phyloP scores from a whole-genome alignment of 1,140 invertebrate genomes.

The Leptinotarsa undecemlineata region DNA sequence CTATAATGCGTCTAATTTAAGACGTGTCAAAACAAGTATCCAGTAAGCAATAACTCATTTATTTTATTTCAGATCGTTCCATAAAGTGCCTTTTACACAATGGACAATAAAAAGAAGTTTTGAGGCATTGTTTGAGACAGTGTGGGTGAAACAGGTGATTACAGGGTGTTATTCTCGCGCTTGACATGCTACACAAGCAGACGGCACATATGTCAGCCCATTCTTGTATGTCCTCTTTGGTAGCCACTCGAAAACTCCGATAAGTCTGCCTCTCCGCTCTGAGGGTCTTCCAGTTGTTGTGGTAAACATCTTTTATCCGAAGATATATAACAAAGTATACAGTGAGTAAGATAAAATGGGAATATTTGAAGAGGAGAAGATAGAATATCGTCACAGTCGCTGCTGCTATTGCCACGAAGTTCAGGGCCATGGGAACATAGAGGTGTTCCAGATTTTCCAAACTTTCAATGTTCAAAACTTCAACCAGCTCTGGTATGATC shows the following conservation, averaged over 20 bases:
- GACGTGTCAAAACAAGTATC: not conserved
- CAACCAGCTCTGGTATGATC: slow-evolving; percentile 60
- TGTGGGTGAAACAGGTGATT: slow-evolving; percentile 76
- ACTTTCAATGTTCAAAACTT: slow-evolving; percentile 61
- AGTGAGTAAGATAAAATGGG: slow-evolving; percentile 53
- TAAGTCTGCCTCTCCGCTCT: slow-evolving; percentile 63
- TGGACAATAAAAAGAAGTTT: slow-evolving; percentile 69
- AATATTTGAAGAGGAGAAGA: slow-evolving; percentile 34
- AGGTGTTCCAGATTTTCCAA: slow-evolving; percentile 69
- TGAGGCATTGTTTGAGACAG: slow-evolving; percentile 71
- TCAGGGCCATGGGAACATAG: slow-evolving; percentile 66
- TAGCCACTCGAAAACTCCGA: slow-evolving; percentile 67
- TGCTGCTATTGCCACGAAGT: slow-evolving; percentile 59
- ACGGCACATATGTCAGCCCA: slow-evolving; percentile 77
- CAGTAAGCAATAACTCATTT: not conserved
- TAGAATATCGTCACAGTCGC: slow-evolving; percentile 44
- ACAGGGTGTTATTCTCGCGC: slow-evolving; percentile 72
- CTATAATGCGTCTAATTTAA: too few species aligned
- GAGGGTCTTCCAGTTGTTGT: slow-evolving; percentile 61
- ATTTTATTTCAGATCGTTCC: slow-evolving; percentile 18
- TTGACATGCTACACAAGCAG: slow-evolving; percentile 69
- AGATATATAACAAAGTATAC: slow-evolving; percentile 71
- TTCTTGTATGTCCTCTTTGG: slow-evolving; percentile 63
- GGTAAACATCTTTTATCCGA: slow-evolving; percentile 63
- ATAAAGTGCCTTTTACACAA: slow-evolving; percentile 63